These are phyloP conservation scores for Anarsia innoxiella DNA, from an alignment of 2,888 invertebrate genomes.

Conservation along the genomic window DNA sequence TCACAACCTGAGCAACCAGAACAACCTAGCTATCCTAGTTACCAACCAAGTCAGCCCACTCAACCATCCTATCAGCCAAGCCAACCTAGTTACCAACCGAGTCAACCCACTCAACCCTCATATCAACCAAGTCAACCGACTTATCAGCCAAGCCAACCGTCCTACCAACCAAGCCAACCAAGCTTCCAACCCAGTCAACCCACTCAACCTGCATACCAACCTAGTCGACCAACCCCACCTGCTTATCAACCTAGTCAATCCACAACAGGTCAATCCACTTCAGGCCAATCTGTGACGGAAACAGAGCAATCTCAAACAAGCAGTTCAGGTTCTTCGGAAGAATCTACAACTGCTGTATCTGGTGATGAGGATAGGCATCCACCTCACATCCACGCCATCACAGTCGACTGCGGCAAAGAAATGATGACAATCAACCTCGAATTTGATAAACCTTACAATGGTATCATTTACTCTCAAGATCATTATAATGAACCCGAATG, in stretches of 20 bases:
- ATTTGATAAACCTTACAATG: conserved; percentile 84
- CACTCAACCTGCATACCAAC: conserved; percentile 17
- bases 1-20: conserved; percentile 22
- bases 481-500: conserved; percentile 80
- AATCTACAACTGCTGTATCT: conserved; percentile 21
- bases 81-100: conserved; percentile 22
- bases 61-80: conserved; percentile 13
- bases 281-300: conserved; percentile 14
- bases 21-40: conserved; percentile 22
- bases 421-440: conserved; percentile 88
- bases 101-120: conserved; percentile 23
- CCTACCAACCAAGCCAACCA: conserved; percentile 13
- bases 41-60: conserved; percentile 2
- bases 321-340: not conserved
- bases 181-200: conserved; percentile 16
- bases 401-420: conserved; percentile 86
- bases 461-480: conserved; percentile 88
- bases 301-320: conserved; percentile 1
- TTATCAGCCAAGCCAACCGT: conserved; percentile 15
- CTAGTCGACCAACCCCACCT: conserved; percentile 21
- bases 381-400: conserved; percentile 83
- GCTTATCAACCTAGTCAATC: conserved; percentile 19
- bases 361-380: conserved; percentile 82
- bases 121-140: no score
- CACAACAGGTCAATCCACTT: conserved; percentile 26